Evolutionary conservation across 1,140 invertebrate genomes (phyloP).

Genomic region (Saxidomus purpurata): DNA sequence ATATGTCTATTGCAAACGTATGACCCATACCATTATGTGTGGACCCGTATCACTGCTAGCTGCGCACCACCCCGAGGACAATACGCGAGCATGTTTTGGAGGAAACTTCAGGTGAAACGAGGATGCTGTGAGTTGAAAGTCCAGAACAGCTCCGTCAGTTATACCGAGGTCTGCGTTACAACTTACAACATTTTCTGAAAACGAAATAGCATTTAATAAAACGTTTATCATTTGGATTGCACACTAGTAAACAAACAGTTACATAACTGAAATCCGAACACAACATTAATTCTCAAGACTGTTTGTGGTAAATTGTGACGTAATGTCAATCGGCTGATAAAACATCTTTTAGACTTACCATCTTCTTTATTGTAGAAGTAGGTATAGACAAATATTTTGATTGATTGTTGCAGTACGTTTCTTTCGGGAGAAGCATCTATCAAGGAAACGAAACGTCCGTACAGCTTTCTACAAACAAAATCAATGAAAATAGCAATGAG

Average conservation of each 20-base stretch:
- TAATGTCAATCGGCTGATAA: no score
- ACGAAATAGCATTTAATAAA: no score
- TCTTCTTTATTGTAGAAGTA: no score
- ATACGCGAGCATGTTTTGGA: not conserved
- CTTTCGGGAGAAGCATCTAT: not conserved
- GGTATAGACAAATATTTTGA: not conserved
- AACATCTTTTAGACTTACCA: no score
- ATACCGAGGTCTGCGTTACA: not conserved
- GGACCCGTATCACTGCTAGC: not conserved
- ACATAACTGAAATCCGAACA: no score
- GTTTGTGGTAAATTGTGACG: no score
- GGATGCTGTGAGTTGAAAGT: not conserved
- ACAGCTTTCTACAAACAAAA: not conserved
- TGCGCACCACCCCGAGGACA: not conserved
- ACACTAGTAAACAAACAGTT: no score
- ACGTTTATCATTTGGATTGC: no score
- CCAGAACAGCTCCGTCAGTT: not conserved
- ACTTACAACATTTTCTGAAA: not conserved
- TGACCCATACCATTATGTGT: not conserved
- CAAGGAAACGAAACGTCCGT: not conserved
- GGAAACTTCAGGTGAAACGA: not conserved
- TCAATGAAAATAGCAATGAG: no score
- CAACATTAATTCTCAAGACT: no score
- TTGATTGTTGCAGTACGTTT: not conserved
- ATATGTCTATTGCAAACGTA: no score